phyloP scores from a whole-genome alignment of 2,797 vertebrate genomes.

The Borostomias antarcticus region DNA sequence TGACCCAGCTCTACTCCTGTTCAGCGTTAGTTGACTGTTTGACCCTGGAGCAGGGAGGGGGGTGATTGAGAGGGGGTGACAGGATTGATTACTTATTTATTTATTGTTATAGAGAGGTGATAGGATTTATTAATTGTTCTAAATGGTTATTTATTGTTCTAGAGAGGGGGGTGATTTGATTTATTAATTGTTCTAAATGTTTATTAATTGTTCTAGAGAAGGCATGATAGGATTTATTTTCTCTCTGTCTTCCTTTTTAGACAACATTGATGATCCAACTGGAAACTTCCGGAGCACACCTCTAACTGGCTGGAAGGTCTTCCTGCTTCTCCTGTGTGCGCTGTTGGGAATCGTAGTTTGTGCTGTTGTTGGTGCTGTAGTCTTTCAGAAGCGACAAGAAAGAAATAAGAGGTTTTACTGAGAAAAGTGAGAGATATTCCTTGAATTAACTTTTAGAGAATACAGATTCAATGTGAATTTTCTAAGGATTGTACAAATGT shows the following conservation, averaged over 20 bases:
- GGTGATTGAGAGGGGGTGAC: too few species aligned
- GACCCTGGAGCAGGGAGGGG: too few species aligned
- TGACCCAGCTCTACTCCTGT: not conserved
- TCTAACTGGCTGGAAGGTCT: conserved; percentile 96
- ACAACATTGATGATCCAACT: conserved; percentile 94
- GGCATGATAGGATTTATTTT: not conserved
- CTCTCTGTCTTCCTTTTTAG: conserved; percentile 59
- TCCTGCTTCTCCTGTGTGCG: conserved; percentile 90
- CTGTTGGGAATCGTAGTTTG: conserved; percentile 95
- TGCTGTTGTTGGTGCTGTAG: conserved; percentile 92
- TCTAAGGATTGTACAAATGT: conserved; percentile 70
- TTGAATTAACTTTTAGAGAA: conserved; percentile 47
- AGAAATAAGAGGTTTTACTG: conserved; percentile 98
- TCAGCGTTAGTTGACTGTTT: too few species aligned
- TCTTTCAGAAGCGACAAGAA: conserved; percentile 97
- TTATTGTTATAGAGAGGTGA: too few species aligned
- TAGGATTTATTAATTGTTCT: too few species aligned
- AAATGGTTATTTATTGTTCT: too few species aligned
- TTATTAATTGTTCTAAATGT: too few species aligned
- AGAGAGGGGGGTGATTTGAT: too few species aligned
- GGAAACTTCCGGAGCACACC: conserved; percentile 94
- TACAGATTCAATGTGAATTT: conserved; percentile 72
- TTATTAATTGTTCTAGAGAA: not conserved
- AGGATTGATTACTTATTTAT: too few species aligned
- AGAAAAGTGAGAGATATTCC: conserved; percentile 31